Evolutionary conservation across 2,888 invertebrate species (phyloP), one percentile per base, ranked within the genome.

Genomic region (Halocaridina rubra): DNA sequence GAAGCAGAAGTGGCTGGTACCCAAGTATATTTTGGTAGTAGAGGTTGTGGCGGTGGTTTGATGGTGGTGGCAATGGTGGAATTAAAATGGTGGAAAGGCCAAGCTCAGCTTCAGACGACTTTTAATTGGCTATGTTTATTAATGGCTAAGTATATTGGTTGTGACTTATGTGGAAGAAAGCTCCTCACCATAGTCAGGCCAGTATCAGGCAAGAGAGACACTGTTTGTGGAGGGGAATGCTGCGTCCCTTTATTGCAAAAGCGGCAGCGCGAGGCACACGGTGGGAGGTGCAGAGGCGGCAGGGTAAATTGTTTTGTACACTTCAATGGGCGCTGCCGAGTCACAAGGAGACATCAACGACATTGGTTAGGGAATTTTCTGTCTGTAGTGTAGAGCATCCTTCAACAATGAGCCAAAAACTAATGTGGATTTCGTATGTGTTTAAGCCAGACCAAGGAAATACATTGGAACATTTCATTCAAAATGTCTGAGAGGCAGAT

Each of bases 1-100:
- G 76, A 59, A 77, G 77, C 77, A 84, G 82, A 77, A 78, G 82
- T 84, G 82, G 77, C 82, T 84, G 82, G 82, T 84, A 84, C 82
- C 82, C 82, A 84, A 84, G 77, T 84, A 77, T 84, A 77, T 84
- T 77, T 69, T 84, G 69, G 72, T 71, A 71, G 78, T 78, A 71
- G 72, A 71, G 77, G 77, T 82, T 53, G 72, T 72, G 61, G 61
- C 74, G 59, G 72, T 77, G 53, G 82, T 29, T 22, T 22, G 27
- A 7, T 81, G 61, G 77, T 71, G 13, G 79, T 79, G 69, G 69
- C 67, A 29, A 27, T 79, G 30, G 77, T 77, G 33, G 61, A n/a
- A n/a, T n/a, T n/a, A 19, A 69, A 69, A 27, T 7, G 29, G 10
- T 69, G 69, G 53, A 16, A 53, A 53, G 53, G 53, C 53, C 53